Evolutionary conservation across 2,113 vertebrate genomes (phyloP), one percentile per base, ranked within the genome.

Genomic region (rabbit (Oryctolagus cuniculus)): DNA sequence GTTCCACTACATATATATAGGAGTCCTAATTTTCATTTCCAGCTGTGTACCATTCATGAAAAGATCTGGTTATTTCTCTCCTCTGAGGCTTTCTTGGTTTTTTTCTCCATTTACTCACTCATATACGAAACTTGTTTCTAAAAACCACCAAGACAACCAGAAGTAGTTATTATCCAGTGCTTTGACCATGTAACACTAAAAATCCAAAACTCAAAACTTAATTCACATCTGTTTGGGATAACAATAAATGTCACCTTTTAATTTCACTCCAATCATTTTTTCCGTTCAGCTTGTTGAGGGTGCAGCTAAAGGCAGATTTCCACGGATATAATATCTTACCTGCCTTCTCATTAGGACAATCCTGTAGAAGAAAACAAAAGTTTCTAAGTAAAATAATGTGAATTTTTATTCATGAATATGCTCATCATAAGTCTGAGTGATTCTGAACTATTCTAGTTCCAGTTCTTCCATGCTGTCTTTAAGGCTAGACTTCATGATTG

Each of bases 121-220:
- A 22, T 53, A 67, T 44, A 84, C 0, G 63, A 25, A 90, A 73
- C 31, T 67, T 78, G 17, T 79, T 78, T 38, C 70, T 92, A 83
- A 87, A 83, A 78, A 29, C 17, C 5, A 55, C 3, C 15, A 86
- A 19, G 5, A 61, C 29, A 91, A 66, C 36, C 34, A 36, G 36
- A 88, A 29, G 21, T n/a, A 69, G 22, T 53, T 11, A 49, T 24
- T 38, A 34, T n/a, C 34, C 61, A 70, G 63, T 77, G 85, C 75
- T 63, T 12, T 86, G 36, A 66, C 16, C 31, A 66, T 31, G 24
- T 61, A 72, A 78, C 67, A 86, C 17, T 55, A 70, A 77, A 94
- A 72, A 25, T 66, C 64, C 81, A 94, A 34, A 90, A 67, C 89
- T 74, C 31, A 77, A 87, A 75, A 63, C 12, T 51, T 86, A 87